Base-by-base conservation (phyloP, 64 coral and sea anemone genomes). In the Dendronephthya gigantea region DNA sequence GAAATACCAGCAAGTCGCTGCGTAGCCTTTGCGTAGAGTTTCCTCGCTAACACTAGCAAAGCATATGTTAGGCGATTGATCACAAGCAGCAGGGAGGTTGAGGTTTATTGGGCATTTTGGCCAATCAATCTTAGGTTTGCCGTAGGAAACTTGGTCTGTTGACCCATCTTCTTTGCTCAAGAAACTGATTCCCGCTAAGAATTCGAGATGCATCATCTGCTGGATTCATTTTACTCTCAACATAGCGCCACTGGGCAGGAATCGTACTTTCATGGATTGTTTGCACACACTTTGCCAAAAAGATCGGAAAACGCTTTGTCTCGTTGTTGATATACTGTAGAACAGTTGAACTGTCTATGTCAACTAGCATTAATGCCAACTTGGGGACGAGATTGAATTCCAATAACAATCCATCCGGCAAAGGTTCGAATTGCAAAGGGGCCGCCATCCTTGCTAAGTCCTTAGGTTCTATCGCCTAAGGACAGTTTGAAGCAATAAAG, bases 401-500 rank as follows among this genome's bases (percentile, higher is more conserved):
- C 58, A 68, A 91, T 76, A 28, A 91, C 69, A 35, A 37, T 81
- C 90, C 90, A 92, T 32, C 86, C 82, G 74, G 68, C 56, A 40
- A 88, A 49, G 16, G 85, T 88, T 40, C 50, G 27, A 29, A 88
- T 69, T 43, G 90, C 85, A 59, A 87, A 91, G 29, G 85, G 52
- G 23, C 83, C 85, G 36, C 59, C 83, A 36, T 59, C 48, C 72
- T 83, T 83, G 39, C 86, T 82, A 90, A 62, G 4, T 90, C 62
- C 52, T 62, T 85, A 19, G 83, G 89, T 85, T 82, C 68, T 35
- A 86, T 90, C 28, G 84, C 70, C 17, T 65, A 82, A 12, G 84
- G 84, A 69, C 89, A 90, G 84, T 90, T 90, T 38, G 70, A 86
- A 13, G 48, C 89, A 49, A 90, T 90, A 25, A 90, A 47, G 35